Evolutionary conservation across 2,113 vertebrate species (phyloP), one percentile per base, ranked within the genome.

Genomic region (Mus pahari): DNA sequence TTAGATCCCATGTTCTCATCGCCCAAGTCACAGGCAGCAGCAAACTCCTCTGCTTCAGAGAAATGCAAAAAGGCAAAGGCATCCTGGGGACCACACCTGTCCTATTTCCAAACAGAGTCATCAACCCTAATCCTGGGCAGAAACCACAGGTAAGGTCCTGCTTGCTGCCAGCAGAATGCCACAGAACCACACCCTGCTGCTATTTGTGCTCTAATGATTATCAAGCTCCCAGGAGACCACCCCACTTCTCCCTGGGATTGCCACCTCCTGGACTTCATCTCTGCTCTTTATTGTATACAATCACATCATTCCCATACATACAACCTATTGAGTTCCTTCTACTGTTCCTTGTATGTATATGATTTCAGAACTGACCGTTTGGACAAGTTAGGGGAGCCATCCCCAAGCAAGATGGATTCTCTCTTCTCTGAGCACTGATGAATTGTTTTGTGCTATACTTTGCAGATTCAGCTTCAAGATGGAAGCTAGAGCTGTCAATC

Each of bases 341-440:
- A 64, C 39, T 64, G 82, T 64, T 64, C 58, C 82, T 84, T 84
- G 82, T 84, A 84, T 84, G 58, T 64, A 84, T 31, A 84, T 84
- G 39, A 84, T 45, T 84, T 84, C 58, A 84, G 58, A 26, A 28
- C 82, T 64, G 58, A 64, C 58, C 14, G 8, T 33, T 84, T 64
- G 58, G 39, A 84, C 4, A 64, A 19, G 31, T 33, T 62, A 19
- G 39, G 58, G 82, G 16, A 31, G 19, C 19, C 26, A 19, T 84
- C 58, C 39, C 82, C 45, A 8, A 42, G 22, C 24, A 31, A 31
- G 39, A 45, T 60, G 10, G 19, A 14, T 31, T 31, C 55, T 83
- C n/a, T 31, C 17, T 75, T 39, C n/a, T 39, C 71, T 74, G 66
- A 68, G 36, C 16, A 42, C 36, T 82, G 22, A 60, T 39, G 26